phyloP scores from a whole-genome alignment of 2,888 invertebrate species.

The Atherix ibis region DNA sequence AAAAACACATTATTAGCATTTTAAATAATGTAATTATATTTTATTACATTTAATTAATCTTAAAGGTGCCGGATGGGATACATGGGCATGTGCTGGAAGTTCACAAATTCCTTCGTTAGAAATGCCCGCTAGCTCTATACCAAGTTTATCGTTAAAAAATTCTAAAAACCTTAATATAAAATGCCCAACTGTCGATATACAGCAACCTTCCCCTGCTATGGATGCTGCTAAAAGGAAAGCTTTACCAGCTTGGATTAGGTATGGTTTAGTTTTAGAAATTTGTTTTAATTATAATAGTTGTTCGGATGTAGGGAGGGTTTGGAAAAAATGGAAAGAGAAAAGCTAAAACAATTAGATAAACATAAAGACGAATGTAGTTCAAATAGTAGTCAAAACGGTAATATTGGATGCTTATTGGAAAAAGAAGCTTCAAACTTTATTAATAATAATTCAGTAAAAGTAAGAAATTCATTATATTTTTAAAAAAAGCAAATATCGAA shows the following conservation, averaged over 20 bases:
- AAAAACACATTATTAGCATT: neutral
- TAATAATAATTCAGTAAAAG: too few species aligned
- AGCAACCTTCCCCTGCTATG: too few species aligned
- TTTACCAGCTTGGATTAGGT: constrained; percentile 95
- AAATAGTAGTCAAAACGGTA: too few species aligned
- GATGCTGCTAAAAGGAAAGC: constrained; percentile 79
- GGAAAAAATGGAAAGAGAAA: constrained; percentile 95
- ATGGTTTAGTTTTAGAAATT: too few species aligned
- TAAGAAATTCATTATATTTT: too few species aligned
- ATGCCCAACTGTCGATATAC: too few species aligned
- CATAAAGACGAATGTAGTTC: constrained; percentile 41
- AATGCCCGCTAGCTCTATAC: constrained; percentile 1
- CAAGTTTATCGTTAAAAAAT: constrained; percentile 2
- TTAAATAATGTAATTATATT: too few species aligned
- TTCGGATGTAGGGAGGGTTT: constrained; percentile 44
- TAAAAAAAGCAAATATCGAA: too few species aligned
- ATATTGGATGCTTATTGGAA: too few species aligned
- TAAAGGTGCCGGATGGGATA: constrained; percentile 7
- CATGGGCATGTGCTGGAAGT: constrained; percentile 10
- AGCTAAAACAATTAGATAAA: constrained; percentile 69
- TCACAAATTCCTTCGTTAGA: constrained; percentile 5
- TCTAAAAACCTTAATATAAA: too few species aligned
- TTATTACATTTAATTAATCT: too few species aligned
- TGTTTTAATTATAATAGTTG: neutral
- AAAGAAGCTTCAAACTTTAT: too few species aligned